Evolutionary conservation across 2,888 invertebrate genomes (phyloP).

Genomic region (Napeogenes inachia): DNA sequence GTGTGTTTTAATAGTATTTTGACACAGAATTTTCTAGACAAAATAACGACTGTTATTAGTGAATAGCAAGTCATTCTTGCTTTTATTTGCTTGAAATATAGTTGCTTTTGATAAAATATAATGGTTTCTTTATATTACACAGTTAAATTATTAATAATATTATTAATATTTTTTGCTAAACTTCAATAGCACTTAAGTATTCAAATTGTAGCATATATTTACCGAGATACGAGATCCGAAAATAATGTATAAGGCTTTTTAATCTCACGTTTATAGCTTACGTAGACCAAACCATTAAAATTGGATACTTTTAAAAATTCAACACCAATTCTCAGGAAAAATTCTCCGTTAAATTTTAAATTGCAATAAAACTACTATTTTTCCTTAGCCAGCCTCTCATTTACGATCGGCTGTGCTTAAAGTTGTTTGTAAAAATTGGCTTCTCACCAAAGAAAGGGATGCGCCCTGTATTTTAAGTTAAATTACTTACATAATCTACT

Average conservation of each 20-base stretch:
- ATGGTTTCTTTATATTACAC: no score
- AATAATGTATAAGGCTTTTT: no score
- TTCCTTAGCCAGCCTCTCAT: conserved; percentile 13
- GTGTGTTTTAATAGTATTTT: not conserved
- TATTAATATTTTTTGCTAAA: no score
- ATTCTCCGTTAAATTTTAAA: conserved; percentile 8
- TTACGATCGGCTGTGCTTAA: conserved; percentile 17
- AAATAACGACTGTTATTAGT: not conserved
- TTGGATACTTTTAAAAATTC: conserved; percentile 11
- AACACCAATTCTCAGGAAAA: conserved; percentile 6
- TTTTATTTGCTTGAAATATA: no score
- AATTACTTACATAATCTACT: no score
- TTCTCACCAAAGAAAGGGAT: conserved; percentile 3
- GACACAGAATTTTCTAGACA: not conserved
- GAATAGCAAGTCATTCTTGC: no score
- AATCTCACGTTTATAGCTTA: not conserved
- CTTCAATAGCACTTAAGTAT: no score
- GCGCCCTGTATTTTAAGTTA: no score
- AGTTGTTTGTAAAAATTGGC: conserved; percentile 14
- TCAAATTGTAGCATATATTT: no score
- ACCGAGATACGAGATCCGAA: no score
- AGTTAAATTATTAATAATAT: no score
- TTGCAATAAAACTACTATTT: conserved; percentile 14
- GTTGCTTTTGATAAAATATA: no score
- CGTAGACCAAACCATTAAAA: conserved; percentile 11